phyloP scores from a whole-genome alignment of 2,797 vertebrate species.

The Coluber constrictor region DNA sequence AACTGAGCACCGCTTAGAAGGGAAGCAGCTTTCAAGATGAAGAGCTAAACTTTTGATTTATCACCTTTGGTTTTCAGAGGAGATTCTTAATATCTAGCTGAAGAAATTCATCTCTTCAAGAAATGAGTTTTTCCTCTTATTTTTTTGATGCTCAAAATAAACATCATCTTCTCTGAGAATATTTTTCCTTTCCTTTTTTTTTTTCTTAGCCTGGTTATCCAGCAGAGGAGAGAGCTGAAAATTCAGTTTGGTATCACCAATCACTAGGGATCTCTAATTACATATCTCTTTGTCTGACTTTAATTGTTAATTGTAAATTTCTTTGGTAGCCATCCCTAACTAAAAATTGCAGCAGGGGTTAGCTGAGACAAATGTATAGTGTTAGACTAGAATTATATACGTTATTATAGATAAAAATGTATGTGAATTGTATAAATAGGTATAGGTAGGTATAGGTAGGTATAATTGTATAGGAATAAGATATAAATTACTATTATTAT shows the following conservation, averaged over 20 bases:
- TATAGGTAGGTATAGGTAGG: too few species aligned
- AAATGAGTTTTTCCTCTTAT: constrained; percentile 21
- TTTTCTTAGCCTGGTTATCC: neutral
- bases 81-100: constrained; percentile 20
- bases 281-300: neutral
- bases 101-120: constrained; percentile 30
- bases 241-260: neutral
- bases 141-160: constrained; percentile 19
- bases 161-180: neutral
- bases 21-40: neutral
- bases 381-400: too few species aligned
- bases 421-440: too few species aligned
- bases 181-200: neutral
- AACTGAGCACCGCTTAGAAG: neutral
- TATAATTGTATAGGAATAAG: too few species aligned
- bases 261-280: neutral
- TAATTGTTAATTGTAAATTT: neutral
- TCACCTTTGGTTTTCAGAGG: neutral
- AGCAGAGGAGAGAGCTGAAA: neutral
- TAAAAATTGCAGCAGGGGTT: neutral
- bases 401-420: too few species aligned
- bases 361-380: too few species aligned
- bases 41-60: constrained; percentile 17
- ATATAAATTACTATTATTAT: too few species aligned
- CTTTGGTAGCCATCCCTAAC: neutral